Evolutionary conservation across 2,888 invertebrate species (phyloP), one percentile per base, ranked within the genome.

Genomic region (Xestia xanthographa): DNA sequence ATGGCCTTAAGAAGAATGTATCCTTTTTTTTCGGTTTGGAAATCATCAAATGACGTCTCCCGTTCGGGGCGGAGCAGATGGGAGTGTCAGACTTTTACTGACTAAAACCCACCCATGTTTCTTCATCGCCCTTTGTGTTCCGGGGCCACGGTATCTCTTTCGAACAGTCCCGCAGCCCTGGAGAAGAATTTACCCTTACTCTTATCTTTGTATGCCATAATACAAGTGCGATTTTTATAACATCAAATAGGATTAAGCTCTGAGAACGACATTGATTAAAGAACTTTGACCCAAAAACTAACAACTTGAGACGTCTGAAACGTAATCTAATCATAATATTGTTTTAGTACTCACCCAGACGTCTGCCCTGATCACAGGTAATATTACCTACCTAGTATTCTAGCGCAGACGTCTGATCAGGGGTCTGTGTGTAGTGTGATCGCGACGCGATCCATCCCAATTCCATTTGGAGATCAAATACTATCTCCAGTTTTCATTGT

Each of bases 391-490:
- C 60, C 20, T 34, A 62, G 43, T 58, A 56, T 60, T 20, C 20
- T 20, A 29, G n/a, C n/a, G 20, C 45, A 66, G 60, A 81, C 62
- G 60, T 82, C 79, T 34, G 77, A 76, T 60, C 60, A 29, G 60
- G 29, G 72, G 72, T 56, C 53, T 67, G 80, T 66, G 67, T 70
- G 66, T 45, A 43, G 81, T 81, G 77, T 75, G 86, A 85, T 87
- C 77, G 81, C 72, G 68, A 73, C 58, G 72, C 80, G 82, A 87
- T 86, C 83, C 83, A 79, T 86, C 83, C 83, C 87, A 84, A 86
- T 89, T 89, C 87, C 86, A 89, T 89, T 90, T 84, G 84, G 81
- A 89, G 87, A 90, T 90, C 89, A 87, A 91, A 91, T 85, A 87
- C 86, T 87, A 88, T 80, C 78, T 87, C 82, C 86, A 89, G 86